Conservation (phyloP, 2,888 invertebrate species). For the Xestia ashworthii region DNA sequence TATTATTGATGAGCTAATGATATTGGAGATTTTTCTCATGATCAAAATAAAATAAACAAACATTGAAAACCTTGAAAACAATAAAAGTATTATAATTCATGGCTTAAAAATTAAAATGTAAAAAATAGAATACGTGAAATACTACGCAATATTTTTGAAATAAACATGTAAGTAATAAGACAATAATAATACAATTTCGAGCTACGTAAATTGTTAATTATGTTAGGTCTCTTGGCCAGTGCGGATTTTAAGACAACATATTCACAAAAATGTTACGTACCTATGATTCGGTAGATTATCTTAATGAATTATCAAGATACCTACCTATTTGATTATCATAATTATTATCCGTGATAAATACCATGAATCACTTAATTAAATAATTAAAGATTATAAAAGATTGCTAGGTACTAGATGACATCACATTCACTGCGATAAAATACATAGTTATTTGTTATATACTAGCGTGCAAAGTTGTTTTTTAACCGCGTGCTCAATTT, state of each 20-base stretch:
- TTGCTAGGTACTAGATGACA: background rate
- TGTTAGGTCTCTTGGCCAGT: background rate
- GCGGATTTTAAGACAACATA: background rate
- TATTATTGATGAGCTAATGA: too few relatives aligned
- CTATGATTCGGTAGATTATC: background rate
- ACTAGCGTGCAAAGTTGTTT: too few relatives aligned
- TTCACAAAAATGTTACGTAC: too few relatives aligned
- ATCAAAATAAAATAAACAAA: slow-evolving; percentile 7
- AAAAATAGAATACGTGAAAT: too few relatives aligned
- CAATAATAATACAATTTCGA: background rate
- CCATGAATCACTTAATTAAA: background rate
- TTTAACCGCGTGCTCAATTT: too few relatives aligned
- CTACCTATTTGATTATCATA: background rate
- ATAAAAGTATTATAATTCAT: background rate
- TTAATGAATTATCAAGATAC: background rate
- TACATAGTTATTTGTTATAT: too few relatives aligned
- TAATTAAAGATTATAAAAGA: background rate
- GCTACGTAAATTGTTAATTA: background rate
- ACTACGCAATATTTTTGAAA: background rate
- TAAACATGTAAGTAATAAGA: background rate
- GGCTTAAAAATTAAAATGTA: background rate
- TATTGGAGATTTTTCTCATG: too few relatives aligned
- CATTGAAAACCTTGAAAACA: slow-evolving; percentile 1
- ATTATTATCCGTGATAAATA: slow-evolving; percentile 4
- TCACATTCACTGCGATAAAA: background rate